Evolutionary conservation across 2,888 invertebrate species (phyloP), one percentile per base, ranked within the genome.

Genomic region (Andrena camellia): DNA sequence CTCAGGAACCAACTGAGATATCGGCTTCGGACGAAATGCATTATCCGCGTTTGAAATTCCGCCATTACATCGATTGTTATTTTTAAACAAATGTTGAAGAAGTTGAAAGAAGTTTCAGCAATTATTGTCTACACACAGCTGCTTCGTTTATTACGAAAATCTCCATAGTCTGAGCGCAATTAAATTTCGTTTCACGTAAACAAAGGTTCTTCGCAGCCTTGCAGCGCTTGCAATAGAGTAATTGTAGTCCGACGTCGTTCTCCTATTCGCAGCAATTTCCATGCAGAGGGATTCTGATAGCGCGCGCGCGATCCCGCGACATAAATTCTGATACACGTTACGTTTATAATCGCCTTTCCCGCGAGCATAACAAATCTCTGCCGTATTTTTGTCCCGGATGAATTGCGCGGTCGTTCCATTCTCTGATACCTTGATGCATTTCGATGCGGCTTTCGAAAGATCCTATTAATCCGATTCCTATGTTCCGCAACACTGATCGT

Each of bases 291-390:
- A 42, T 13, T 64, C 17, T 17, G 42, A 42, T 42, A 42, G 13
- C 26, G 33, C 29, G 33, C 29, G 23, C 5, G 26, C 64, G 52
- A 67, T 67, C 29, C n/a, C 59, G 52, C 42, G 31, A 66, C 50
- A 79, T 80, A 81, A 69, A 81, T 81, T 54, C 64, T 52, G 64
- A 13, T 60, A 33, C 73, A 20, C 69, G 59, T 52, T 67, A 7
- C 52, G 59, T 69, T 64, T 60, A 59, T 62, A 74, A 70, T 81
- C 74, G 60, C 66, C 48, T 67, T 66, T 81, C 59, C 33, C 26
- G 4, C 7, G 23, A 67, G 23, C 42, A 42, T 78, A 67, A 78
- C 68, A 17, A 52, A 64, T 72, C 35, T 8, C 33, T 29, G 31
- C 35, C 72, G 48, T 71, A 62, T 70, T 77, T 80, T 71, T 67